phyloP scores from a whole-genome alignment of 2,113 vertebrate species.

The Apeltes quadracus region DNA sequence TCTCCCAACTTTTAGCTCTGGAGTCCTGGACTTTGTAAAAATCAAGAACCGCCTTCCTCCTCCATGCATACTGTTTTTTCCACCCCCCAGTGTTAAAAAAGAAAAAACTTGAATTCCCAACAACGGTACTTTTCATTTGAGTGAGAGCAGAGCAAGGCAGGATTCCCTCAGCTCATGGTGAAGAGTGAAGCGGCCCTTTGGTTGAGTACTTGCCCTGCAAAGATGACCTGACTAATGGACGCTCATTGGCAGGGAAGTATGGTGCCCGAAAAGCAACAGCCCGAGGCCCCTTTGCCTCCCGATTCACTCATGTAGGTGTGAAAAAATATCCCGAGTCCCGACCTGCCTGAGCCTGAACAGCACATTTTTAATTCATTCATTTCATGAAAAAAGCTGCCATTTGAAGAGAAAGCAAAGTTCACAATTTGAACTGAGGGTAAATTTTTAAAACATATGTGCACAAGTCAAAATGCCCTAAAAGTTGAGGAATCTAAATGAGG shows the following conservation, averaged over 20 bases:
- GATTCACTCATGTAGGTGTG: slow-evolving; percentile 42
- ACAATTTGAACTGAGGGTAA: slow-evolving; percentile 34
- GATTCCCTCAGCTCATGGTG: slow-evolving; percentile 31
- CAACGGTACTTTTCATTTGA: slow-evolving; percentile 72
- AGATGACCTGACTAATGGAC: slow-evolving; percentile 53
- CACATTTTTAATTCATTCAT: slow-evolving; percentile 40
- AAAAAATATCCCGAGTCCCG: slow-evolving; percentile 30
- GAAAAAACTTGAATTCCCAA: slow-evolving; percentile 72
- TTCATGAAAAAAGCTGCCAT: slow-evolving; percentile 20
- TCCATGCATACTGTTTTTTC: slow-evolving; percentile 29
- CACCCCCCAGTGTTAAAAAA: slow-evolving; percentile 1
- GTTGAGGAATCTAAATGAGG: slow-evolving; percentile 68
- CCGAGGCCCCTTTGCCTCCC: slow-evolving; percentile 8
- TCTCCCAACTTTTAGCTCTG: slow-evolving; percentile 66
- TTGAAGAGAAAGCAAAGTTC: slow-evolving; percentile 37
- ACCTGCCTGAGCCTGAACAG: slow-evolving; percentile 18
- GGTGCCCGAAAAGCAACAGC: slow-evolving; percentile 12
- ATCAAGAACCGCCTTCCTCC: slow-evolving; percentile 52
- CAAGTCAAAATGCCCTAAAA: slow-evolving; percentile 57
- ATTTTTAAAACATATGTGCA: slow-evolving; percentile 71
- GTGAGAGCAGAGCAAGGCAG: slow-evolving; percentile 60
- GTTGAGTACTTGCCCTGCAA: slow-evolving; percentile 55
- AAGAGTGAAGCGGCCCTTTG: slow-evolving; percentile 28
- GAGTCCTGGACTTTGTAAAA: slow-evolving; percentile 81
- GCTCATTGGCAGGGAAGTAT: slow-evolving; percentile 29